phyloP scores from a whole-genome alignment of 2,888 invertebrate species.

The Pterobdella sp. region DNA sequence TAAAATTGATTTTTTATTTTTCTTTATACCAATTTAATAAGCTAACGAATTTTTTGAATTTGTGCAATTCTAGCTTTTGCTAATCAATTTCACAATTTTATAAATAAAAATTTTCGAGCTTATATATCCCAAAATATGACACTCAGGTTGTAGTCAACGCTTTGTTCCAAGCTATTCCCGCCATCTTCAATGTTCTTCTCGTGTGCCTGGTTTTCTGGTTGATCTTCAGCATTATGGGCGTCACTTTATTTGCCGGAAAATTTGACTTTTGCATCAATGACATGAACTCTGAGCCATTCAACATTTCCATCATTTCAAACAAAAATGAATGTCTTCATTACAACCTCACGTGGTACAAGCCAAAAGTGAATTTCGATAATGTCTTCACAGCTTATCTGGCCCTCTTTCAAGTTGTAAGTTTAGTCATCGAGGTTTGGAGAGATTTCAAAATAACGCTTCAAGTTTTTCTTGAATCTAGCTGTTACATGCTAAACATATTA shows the following conservation, averaged over 20 bases:
- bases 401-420: slow-evolving; percentile 76
- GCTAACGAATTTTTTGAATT: too few relatives aligned
- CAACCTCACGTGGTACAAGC: slow-evolving; percentile 86
- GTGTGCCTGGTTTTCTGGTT: slow-evolving; percentile 99
- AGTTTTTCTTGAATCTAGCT: background rate
- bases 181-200: slow-evolving; percentile 96
- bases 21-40: too few relatives aligned
- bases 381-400: slow-evolving; percentile 93
- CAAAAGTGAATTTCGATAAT: slow-evolving; percentile 95
- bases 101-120: too few relatives aligned
- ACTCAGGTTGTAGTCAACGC: slow-evolving; percentile 33
- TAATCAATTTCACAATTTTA: too few relatives aligned
- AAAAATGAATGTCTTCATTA: slow-evolving; percentile 64
- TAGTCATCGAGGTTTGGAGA: background rate
- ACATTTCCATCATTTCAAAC: slow-evolving; percentile 78
- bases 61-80: too few relatives aligned
- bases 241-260: slow-evolving; percentile 48
- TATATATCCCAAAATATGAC: too few relatives aligned
- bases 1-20: too few relatives aligned
- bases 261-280: slow-evolving; percentile 24
- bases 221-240: slow-evolving; percentile 98
- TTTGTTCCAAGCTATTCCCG: slow-evolving; percentile 84
- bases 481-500: too few relatives aligned
- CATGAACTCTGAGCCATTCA: slow-evolving; percentile 56
- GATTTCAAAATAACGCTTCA: background rate